Evolutionary conservation across 2,888 invertebrate genomes (phyloP).

Genomic region (Atethmia centrago): DNA sequence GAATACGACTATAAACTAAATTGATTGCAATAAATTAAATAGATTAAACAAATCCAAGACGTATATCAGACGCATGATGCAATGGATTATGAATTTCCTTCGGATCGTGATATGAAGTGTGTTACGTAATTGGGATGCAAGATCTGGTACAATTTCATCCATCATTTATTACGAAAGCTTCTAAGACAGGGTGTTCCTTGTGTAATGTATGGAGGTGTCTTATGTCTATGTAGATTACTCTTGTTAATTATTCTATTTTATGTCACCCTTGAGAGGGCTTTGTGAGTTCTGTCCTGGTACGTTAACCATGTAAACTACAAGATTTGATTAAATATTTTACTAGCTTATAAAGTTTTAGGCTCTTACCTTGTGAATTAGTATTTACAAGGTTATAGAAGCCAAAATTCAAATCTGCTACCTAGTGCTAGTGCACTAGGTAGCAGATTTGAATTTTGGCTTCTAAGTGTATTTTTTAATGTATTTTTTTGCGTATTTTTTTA

Average conservation of each 20-base stretch:
- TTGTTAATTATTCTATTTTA: slow-evolving; percentile 37
- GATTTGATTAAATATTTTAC: slow-evolving; percentile 18
- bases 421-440: not conserved
- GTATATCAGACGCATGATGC: not conserved
- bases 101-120: not conserved
- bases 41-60: not conserved
- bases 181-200: slow-evolving; percentile 8
- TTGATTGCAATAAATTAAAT: too few relatives aligned
- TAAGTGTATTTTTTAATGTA: too few relatives aligned
- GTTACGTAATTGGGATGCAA: not conserved
- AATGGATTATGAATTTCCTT: not conserved
- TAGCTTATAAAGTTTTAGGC: not conserved
- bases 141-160: not conserved
- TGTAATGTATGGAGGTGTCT: slow-evolving; percentile 21
- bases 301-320: not conserved
- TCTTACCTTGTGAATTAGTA: not conserved
- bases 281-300: slow-evolving; percentile 1
- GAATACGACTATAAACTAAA: not conserved
- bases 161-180: slow-evolving; percentile 17
- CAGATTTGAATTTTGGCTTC: not conserved
- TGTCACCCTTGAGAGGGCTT: slow-evolving; percentile 16
- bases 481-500: too few relatives aligned
- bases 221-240: slow-evolving; percentile 30
- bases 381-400: too few relatives aligned
- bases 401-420: too few relatives aligned